Evolutionary conservation across 2,113 vertebrate species (phyloP).

Genomic region (Eudorcas thomsonii): DNA sequence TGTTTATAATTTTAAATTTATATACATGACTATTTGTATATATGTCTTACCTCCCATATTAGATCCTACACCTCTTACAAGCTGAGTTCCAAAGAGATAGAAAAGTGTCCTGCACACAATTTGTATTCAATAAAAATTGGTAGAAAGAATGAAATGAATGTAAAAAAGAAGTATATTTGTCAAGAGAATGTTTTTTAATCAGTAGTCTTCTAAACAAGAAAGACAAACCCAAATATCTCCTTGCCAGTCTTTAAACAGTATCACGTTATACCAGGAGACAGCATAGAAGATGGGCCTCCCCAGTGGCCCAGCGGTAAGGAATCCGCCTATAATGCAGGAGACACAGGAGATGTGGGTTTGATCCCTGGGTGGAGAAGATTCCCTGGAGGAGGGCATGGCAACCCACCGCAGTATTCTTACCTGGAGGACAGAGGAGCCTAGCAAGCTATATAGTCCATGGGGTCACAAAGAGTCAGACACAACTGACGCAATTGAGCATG

Average conservation of each 20-base stretch:
- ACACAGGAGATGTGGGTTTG: background rate
- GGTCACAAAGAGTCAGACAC: background rate
- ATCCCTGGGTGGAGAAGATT: background rate
- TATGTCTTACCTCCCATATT: background rate
- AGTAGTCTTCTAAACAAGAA: constrained; percentile 42
- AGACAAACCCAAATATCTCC: constrained; percentile 20
- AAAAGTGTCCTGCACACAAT: background rate
- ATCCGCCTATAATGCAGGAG: background rate
- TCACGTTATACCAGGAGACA: background rate
- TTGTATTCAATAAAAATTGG: background rate
- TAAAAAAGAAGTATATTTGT: background rate
- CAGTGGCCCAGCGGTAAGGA: background rate
- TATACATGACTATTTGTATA: background rate
- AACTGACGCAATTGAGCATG: background rate
- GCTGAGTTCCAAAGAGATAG: background rate
- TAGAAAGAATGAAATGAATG: background rate
- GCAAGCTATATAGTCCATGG: background rate
- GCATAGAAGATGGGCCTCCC: background rate
- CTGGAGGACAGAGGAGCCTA: background rate
- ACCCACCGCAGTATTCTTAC: background rate
- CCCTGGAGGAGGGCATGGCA: background rate
- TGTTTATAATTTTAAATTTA: background rate
- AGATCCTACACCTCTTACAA: background rate
- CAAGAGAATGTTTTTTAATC: constrained; percentile 26
- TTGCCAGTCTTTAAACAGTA: constrained; percentile 19